phyloP scores from a whole-genome alignment of 2,113 vertebrate genomes.

The Amia ocellicauda region DNA sequence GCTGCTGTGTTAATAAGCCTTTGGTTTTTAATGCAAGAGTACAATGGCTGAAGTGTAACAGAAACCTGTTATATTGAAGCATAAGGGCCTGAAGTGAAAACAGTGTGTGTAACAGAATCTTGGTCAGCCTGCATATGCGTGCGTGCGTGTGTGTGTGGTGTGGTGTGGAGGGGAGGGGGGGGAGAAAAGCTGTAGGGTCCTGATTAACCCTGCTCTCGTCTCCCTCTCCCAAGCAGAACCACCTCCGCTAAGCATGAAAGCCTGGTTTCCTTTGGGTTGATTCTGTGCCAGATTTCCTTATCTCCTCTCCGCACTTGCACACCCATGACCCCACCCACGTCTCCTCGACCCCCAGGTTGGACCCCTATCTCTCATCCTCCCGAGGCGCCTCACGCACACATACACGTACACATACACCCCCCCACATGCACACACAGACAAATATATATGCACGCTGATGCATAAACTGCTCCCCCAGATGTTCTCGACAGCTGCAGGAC shows the following conservation, averaged over 20 bases:
- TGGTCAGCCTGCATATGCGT: no score
- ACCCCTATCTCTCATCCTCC: background rate
- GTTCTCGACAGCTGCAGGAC: background rate
- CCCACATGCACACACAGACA: no score
- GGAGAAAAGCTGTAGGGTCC: background rate
- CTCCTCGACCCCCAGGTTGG: background rate
- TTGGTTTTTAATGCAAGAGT: no score
- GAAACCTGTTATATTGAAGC: background rate
- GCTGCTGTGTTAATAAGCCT: no score
- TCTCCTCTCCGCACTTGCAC: slow-evolving; percentile 5
- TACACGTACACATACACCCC: no score
- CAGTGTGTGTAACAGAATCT: background rate
- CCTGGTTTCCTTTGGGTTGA: slow-evolving; percentile 5
- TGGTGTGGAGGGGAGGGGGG: background rate
- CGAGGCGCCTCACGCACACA: background rate
- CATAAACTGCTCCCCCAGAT: slow-evolving; percentile 4
- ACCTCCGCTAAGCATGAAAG: background rate
- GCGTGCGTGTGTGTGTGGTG: no score
- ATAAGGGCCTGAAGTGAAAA: background rate
- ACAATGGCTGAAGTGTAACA: background rate
- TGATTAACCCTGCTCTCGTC: no score
- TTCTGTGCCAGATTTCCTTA: slow-evolving; percentile 13
- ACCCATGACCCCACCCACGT: slow-evolving; percentile 6
- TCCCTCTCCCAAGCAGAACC: background rate
- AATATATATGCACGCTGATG: no score